Conservation (phyloP, 2,797 vertebrate genomes). For the Adrianichthys oophorus region DNA sequence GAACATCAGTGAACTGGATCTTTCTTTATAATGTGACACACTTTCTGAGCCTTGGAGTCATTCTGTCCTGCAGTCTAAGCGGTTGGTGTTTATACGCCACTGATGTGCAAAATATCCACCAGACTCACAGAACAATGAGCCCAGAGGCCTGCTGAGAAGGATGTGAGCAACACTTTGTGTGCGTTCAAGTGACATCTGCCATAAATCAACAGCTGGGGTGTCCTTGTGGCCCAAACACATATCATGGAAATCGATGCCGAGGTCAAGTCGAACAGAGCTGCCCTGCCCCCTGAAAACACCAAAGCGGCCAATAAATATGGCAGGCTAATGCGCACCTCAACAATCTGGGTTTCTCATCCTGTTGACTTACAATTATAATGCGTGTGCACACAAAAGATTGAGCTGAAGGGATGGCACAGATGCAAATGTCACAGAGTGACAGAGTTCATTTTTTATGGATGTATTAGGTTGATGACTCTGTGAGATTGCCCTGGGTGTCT, state of each 20-base stretch:
- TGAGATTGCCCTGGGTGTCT: conserved; percentile 1
- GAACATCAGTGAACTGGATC: too few relatives aligned
- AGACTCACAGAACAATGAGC: conserved; percentile 6
- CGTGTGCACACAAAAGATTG: background rate
- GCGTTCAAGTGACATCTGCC: conserved; percentile 60
- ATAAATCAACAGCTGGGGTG: conserved; percentile 68
- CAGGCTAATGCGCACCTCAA: conserved; percentile 63
- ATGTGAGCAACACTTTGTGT: conserved; percentile 26
- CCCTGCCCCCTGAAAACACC: conserved; percentile 59
- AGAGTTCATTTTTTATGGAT: conserved; percentile 15
- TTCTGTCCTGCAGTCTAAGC: conserved; percentile 13
- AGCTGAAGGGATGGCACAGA: conserved; percentile 14
- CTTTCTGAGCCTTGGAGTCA: conserved; percentile 4
- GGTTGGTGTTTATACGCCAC: conserved; percentile 18
- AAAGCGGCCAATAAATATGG: conserved; percentile 68
- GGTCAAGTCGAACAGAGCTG: conserved; percentile 69
- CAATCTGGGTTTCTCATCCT: conserved; percentile 45
- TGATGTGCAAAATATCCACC: conserved; percentile 8
- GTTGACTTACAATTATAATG: conserved; percentile 43
- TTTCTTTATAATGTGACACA: background rate
- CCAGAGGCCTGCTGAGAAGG: conserved; percentile 30
- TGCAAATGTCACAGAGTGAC: conserved; percentile 30
- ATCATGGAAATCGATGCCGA: conserved; percentile 75
- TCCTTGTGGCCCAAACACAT: conserved; percentile 71
- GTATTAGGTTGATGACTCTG: conserved; percentile 22